phyloP scores from a whole-genome alignment of 2,888 invertebrate genomes.

The Melanophora roralis region DNA sequence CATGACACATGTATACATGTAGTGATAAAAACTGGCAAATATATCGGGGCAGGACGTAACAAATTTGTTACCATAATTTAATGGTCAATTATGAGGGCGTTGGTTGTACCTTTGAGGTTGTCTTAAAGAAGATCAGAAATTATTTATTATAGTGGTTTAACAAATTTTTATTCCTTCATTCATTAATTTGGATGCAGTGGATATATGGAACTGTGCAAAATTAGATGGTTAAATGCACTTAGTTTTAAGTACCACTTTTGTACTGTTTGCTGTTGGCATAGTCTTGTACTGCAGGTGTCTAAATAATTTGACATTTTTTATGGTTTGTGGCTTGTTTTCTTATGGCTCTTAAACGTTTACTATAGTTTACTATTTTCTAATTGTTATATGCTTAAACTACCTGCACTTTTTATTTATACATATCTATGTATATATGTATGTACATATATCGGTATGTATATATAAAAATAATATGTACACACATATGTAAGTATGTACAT shows the following conservation, averaged over 20 bases:
- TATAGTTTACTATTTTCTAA: background rate
- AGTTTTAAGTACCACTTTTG: background rate
- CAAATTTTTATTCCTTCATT: too few relatives aligned
- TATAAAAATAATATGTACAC: background rate
- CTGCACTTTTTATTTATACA: background rate
- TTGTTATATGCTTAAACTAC: background rate
- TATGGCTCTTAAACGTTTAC: background rate
- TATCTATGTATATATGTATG: background rate
- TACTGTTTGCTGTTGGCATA: background rate
- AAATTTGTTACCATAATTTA: constrained; percentile 53
- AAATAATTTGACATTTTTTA: constrained; percentile 47
- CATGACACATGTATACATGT: constrained; percentile 9
- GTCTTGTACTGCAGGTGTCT: constrained; percentile 49
- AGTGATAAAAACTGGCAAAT: background rate
- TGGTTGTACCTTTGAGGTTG: background rate
- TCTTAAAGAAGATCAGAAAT: background rate
- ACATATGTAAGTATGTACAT: too few relatives aligned
- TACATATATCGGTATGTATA: background rate
- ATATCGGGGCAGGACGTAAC: constrained; percentile 24
- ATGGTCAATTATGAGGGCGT: constrained; percentile 62
- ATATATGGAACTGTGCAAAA: background rate
- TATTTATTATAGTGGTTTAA: background rate
- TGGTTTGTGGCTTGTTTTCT: background rate
- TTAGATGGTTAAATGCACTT: background rate
- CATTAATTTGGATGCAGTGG: background rate